These are phyloP conservation scores for Lerema accius DNA, from an alignment of 1,140 invertebrate species.

Conservation along the genomic window DNA sequence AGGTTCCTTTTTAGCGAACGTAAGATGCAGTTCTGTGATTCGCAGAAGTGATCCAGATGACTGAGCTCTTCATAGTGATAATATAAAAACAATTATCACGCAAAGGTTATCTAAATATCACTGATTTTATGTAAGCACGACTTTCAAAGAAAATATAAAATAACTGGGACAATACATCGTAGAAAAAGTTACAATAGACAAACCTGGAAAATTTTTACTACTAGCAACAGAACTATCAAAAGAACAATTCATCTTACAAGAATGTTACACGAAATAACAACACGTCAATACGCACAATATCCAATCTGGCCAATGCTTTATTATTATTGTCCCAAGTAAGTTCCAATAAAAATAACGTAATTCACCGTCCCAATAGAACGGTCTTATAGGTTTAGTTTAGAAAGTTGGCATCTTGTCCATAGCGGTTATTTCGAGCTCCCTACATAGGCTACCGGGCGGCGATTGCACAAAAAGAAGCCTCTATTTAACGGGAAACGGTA, in stretches of 20 bases:
- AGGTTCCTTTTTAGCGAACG: too few species aligned
- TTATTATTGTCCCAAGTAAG: conserved; percentile 61
- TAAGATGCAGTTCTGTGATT: too few species aligned
- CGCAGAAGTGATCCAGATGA: too few species aligned
- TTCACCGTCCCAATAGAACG: conserved; percentile 64
- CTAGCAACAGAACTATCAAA: neutral
- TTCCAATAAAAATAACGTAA: conserved; percentile 77
- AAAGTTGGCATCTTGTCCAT: conserved; percentile 80
- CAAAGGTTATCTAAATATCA: too few species aligned
- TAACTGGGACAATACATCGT: too few species aligned
- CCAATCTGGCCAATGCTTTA: conserved; percentile 68
- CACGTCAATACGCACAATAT: conserved; percentile 51
- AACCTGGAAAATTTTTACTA: too few species aligned
- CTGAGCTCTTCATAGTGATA: too few species aligned
- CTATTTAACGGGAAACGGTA: conserved; percentile 66
- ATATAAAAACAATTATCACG: too few species aligned
- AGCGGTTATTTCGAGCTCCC: conserved; percentile 74
- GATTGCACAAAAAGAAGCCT: conserved; percentile 70
- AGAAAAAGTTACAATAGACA: neutral
- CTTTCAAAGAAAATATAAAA: too few species aligned
- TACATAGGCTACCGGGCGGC: conserved; percentile 67
- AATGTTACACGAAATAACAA: conserved; percentile 54
- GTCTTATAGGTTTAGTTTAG: conserved; percentile 79
- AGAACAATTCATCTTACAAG: conserved; percentile 36
- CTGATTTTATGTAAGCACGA: too few species aligned